phyloP scores from a whole-genome alignment of 2,797 vertebrate species.

The Sebastes hubbsi region DNA sequence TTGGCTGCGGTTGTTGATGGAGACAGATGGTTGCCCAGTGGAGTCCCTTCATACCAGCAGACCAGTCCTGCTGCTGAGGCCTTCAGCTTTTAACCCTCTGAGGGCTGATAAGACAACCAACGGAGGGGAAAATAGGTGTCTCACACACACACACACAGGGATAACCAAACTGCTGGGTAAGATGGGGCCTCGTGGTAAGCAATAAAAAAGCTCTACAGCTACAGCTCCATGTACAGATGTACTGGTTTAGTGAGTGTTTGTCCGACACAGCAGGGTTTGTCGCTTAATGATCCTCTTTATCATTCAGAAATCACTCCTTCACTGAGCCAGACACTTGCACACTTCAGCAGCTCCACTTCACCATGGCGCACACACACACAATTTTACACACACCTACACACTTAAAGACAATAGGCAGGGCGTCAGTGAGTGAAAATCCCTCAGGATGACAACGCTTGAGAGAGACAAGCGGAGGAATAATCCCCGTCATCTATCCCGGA shows the following conservation, averaged over 20 bases:
- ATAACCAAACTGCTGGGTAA: background rate
- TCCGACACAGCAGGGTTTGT: background rate
- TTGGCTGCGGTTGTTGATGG: slow-evolving; percentile 46
- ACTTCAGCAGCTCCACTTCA: slow-evolving; percentile 10
- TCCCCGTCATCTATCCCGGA: slow-evolving; percentile 65
- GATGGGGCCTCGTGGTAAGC: background rate
- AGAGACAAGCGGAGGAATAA: slow-evolving; percentile 50
- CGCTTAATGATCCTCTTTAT: slow-evolving; percentile 36
- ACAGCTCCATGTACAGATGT: background rate
- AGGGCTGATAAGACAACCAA: slow-evolving; percentile 37
- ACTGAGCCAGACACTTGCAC: slow-evolving; percentile 24
- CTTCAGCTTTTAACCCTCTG: slow-evolving; percentile 68
- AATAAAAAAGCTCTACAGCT: background rate
- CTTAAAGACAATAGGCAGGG: slow-evolving; percentile 41
- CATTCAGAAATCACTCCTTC: slow-evolving; percentile 28
- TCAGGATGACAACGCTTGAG: slow-evolving; percentile 31
- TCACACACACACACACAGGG: background rate
- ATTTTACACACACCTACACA: background rate
- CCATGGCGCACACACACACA: background rate
- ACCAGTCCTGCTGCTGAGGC: slow-evolving; percentile 54
- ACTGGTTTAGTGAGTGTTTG: slow-evolving; percentile 1
- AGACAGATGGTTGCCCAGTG: slow-evolving; percentile 74
- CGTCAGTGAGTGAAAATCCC: slow-evolving; percentile 34
- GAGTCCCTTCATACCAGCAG: slow-evolving; percentile 62
- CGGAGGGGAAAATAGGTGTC: slow-evolving; percentile 29